These are phyloP conservation scores for Dendronephthya gigantea DNA, from an alignment of 64 coral and sea anemone species.

Conservation along the genomic window DNA sequence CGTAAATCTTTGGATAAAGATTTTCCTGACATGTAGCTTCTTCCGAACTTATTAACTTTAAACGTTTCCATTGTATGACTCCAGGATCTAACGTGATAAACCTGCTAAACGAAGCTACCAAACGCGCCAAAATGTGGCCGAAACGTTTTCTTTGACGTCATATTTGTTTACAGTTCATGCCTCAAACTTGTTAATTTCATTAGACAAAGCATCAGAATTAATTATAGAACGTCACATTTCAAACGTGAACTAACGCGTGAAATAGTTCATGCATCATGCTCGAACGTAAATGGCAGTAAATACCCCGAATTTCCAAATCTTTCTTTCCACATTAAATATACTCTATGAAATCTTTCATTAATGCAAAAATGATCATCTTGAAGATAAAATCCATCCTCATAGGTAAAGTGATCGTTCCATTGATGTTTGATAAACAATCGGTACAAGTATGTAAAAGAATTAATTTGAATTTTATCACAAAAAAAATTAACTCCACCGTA, in stretches of 20 bases:
- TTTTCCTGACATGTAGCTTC: constrained; percentile 13
- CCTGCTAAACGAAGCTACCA: neutral
- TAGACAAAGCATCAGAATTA: neutral
- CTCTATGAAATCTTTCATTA: too few species aligned
- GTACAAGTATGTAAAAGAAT: too few species aligned
- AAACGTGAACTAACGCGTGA: neutral
- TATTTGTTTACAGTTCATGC: neutral
- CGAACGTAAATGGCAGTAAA: neutral
- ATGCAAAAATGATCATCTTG: too few species aligned
- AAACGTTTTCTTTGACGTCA: neutral
- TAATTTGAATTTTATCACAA: too few species aligned
- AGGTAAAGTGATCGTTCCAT: too few species aligned
- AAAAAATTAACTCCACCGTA: too few species aligned
- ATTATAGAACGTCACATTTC: neutral
- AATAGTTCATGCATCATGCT: neutral
- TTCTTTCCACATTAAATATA: too few species aligned
- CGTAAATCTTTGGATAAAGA: constrained; percentile 17
- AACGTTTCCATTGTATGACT: neutral
- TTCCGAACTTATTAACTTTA: constrained; percentile 17
- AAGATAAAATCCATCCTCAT: too few species aligned
- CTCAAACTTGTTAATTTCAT: neutral
- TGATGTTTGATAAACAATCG: too few species aligned
- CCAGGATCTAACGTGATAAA: neutral
- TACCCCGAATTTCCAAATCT: too few species aligned
- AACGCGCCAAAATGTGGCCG: neutral